Evolutionary conservation across 1,140 invertebrate species (phyloP).

Genomic region (Bursaphelenchus mucronatus): DNA sequence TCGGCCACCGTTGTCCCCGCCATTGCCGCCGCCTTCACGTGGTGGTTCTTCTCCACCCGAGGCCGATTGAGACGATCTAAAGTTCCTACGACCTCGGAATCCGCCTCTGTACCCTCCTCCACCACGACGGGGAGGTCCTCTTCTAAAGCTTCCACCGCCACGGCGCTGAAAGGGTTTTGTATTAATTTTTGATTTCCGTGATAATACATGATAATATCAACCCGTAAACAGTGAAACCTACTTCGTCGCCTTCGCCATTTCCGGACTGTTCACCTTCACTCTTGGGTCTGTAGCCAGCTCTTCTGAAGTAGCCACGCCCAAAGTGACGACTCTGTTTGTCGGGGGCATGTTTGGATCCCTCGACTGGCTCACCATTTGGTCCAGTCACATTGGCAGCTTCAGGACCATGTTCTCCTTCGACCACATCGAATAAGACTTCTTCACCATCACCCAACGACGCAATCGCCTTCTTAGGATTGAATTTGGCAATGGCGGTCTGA

Average conservation of each 20-base stretch:
- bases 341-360: constrained; percentile 52
- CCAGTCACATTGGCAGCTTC: constrained; percentile 59
- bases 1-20: neutral
- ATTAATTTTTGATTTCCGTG: neutral
- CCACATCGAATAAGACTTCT: constrained; percentile 96
- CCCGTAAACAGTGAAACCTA: neutral
- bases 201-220: too few species aligned
- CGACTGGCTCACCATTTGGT: constrained; percentile 48
- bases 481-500: constrained; percentile 88
- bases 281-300: neutral
- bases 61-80: too few species aligned
- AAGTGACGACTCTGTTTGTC: constrained; percentile 4
- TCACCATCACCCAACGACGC: constrained; percentile 97
- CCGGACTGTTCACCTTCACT: neutral
- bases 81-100: too few species aligned
- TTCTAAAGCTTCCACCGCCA: too few species aligned
- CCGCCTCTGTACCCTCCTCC: too few species aligned
- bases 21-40: too few species aligned
- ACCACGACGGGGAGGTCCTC: too few species aligned
- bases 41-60: too few species aligned
- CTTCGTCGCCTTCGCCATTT: constrained; percentile 15
- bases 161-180: neutral
- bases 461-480: constrained; percentile 92
- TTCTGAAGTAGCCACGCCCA: neutral
- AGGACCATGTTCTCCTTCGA: constrained; percentile 82